These are phyloP conservation scores for Poeciliopsis gracilis DNA, from an alignment of 2,797 vertebrate genomes.

Conservation along the genomic window DNA sequence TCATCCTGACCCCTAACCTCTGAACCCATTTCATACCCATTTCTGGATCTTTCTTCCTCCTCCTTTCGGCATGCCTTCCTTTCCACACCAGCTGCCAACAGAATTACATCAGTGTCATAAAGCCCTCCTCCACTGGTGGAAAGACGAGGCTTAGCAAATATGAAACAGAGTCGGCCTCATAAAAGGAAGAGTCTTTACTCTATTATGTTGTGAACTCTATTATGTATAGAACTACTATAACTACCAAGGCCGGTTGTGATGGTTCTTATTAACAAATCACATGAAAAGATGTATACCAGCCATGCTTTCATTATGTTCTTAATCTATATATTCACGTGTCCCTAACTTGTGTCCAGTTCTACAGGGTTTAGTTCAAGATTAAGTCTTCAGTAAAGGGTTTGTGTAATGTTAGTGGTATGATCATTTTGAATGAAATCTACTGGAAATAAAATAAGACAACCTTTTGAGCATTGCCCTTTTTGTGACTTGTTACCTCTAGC, in stretches of 20 bases:
- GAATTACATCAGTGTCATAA: constrained; percentile 73
- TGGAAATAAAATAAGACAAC: not conserved
- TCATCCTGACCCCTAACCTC: constrained; percentile 71
- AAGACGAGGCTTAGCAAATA: constrained; percentile 46
- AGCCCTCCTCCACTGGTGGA: constrained; percentile 37
- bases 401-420: not conserved
- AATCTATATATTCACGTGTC: not conserved
- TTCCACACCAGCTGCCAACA: constrained; percentile 70
- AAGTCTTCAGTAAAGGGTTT: not conserved
- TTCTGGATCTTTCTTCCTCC: constrained; percentile 10
- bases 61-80: constrained; percentile 40
- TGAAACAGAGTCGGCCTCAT: constrained; percentile 26
- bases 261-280: constrained; percentile 5
- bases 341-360: not conserved
- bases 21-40: constrained; percentile 44
- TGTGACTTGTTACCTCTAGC: not conserved
- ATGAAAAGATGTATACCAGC: not conserved
- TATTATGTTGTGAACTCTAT: not conserved
- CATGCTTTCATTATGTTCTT: not conserved
- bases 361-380: not conserved
- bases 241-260: not conserved
- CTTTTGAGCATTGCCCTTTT: not conserved
- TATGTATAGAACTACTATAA: constrained; percentile 8
- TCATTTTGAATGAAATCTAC: not conserved
- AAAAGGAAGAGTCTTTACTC: constrained; percentile 17